Evolutionary conservation across 2,113 vertebrate genomes (phyloP).

Genomic region (Phyllostomus hastatus): DNA sequence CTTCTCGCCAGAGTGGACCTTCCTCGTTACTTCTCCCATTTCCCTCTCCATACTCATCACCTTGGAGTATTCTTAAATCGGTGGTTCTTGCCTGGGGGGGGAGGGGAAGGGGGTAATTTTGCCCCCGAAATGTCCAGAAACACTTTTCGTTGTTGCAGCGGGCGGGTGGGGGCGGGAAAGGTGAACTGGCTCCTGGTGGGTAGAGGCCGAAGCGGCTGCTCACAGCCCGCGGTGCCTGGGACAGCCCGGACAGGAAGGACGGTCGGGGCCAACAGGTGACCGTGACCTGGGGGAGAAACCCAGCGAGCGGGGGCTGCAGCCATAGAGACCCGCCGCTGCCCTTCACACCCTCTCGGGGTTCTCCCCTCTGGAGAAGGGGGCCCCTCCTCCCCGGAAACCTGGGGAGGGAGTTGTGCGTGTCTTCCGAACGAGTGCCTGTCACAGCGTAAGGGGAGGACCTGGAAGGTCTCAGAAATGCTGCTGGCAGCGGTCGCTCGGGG

Average conservation of each 20-base stretch:
- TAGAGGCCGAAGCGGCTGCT: neutral
- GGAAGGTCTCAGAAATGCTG: neutral
- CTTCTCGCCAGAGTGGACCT: neutral
- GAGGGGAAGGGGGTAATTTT: neutral
- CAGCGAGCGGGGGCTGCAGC: neutral
- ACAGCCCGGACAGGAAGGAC: neutral
- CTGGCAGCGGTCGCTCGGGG: neutral
- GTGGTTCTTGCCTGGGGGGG: neutral
- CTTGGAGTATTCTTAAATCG: neutral
- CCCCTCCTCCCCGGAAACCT: accelerated
- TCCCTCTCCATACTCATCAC: neutral
- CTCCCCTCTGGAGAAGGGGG: neutral
- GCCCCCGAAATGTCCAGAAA: neutral
- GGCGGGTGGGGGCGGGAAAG: too few relatives aligned
- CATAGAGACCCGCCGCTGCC: neutral
- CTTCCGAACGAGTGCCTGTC: neutral
- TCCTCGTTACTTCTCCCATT: neutral
- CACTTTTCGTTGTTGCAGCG: neutral
- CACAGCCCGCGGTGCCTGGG: accelerated
- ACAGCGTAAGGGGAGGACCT: neutral
- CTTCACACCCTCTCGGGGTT: neutral
- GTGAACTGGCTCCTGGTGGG: neutral
- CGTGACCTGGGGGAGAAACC: neutral
- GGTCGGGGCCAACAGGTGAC: neutral
- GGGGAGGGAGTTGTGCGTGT: neutral